Conservation (phyloP, 2,888 invertebrate genomes). For the Loripinus fragilis region DNA sequence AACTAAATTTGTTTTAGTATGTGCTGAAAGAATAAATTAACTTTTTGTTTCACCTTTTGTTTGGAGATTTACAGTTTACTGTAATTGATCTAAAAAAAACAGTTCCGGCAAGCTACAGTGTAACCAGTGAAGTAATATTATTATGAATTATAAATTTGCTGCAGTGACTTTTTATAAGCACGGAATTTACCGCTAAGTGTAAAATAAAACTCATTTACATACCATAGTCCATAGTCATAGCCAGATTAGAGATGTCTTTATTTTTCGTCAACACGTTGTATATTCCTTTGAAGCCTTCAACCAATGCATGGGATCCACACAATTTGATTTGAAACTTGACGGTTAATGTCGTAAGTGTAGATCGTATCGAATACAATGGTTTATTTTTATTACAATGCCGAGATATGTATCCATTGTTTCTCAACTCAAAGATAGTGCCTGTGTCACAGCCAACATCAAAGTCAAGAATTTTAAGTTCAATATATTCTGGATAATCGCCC, state of each 20-base stretch:
- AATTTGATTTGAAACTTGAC: background rate
- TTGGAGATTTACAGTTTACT: no score
- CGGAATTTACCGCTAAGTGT: no score
- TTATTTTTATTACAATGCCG: background rate
- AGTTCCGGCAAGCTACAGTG: no score
- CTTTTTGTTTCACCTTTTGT: no score
- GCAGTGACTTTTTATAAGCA: no score
- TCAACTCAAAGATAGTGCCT: background rate
- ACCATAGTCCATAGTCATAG: background rate
- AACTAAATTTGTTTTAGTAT: no score
- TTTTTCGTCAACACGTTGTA: background rate
- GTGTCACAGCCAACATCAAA: conserved; percentile 14
- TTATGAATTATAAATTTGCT: no score
- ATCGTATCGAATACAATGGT: background rate
- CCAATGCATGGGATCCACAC: background rate
- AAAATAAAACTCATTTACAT: no score
- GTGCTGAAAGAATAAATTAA: no score
- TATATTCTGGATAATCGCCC: background rate
- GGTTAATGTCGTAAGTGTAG: background rate
- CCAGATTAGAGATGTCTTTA: background rate
- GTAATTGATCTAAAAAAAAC: no score
- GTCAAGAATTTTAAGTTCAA: background rate
- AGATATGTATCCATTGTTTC: background rate
- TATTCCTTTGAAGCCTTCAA: conserved; percentile 8
- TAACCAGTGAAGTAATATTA: no score